phyloP scores from a whole-genome alignment of 1,140 invertebrate genomes.

The Latrodectus geometricus region DNA sequence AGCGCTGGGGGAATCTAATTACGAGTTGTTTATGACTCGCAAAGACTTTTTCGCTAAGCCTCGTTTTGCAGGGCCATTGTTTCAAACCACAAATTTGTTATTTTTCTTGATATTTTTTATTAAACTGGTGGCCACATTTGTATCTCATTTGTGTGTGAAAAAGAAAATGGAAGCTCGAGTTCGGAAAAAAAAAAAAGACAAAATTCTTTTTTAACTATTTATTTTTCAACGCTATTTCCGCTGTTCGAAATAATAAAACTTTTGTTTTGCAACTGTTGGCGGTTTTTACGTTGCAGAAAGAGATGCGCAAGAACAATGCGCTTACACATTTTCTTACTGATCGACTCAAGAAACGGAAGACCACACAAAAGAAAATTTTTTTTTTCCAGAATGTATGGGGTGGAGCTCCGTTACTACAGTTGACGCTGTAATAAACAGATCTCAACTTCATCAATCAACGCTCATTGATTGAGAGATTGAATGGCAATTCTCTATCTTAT shows the following conservation, averaged over 20 bases:
- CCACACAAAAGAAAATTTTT: not conserved
- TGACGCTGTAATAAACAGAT: not conserved
- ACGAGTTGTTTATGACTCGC: conserved; percentile 23
- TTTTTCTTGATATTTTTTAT: not conserved
- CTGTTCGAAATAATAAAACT: conserved; percentile 5
- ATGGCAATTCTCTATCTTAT: not conserved
- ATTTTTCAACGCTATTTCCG: conserved; percentile 38
- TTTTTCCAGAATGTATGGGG: not conserved
- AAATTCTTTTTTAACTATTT: not conserved
- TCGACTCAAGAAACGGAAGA: not conserved
- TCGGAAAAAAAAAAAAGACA: not conserved
- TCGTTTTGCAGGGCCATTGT: not conserved
- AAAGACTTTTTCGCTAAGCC: not conserved
- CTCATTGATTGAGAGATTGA: not conserved
- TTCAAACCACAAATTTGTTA: not conserved
- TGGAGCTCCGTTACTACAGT: not conserved
- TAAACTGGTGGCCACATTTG: not conserved
- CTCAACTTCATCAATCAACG: not conserved
- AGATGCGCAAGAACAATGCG: not conserved
- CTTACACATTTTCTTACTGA: not conserved
- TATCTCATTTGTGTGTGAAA: not conserved
- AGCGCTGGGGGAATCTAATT: not conserved
- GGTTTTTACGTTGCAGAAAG: not conserved
- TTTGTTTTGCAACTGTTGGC: not conserved
- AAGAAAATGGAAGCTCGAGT: not conserved